Percentiles rank a stretch among this genome's conserved stretches.
Evolutionary conservation across 1,140 invertebrate species (phyloP).

Genomic region (Dreissena polymorpha): DNA sequence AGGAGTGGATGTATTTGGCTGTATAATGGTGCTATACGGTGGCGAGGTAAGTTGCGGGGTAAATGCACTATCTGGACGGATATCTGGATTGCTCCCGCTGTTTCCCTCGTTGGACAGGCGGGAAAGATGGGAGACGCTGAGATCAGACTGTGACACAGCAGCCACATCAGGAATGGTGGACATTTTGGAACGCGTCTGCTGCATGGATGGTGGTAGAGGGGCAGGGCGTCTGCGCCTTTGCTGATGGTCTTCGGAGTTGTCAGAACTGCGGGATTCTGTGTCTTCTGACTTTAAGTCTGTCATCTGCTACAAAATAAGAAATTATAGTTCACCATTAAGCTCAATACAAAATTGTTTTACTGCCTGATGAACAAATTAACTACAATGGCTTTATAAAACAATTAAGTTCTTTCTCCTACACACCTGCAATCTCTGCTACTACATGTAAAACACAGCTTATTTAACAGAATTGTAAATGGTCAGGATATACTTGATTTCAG

Average conservation of each 20-base stretch:
- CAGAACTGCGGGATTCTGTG: constrained; percentile 49
- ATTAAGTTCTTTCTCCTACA: too few relatives aligned
- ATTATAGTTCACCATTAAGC: neutral
- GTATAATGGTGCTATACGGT: constrained; percentile 16
- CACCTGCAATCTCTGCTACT: too few relatives aligned
- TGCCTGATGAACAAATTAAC: too few relatives aligned
- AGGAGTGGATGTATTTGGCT: constrained; percentile 52
- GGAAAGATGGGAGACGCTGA: constrained; percentile 47
- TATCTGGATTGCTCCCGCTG: constrained; percentile 51
- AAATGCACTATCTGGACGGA: constrained; percentile 46
- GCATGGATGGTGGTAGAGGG: constrained; percentile 37
- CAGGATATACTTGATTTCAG: too few relatives aligned
- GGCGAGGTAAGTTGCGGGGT: constrained; percentile 27
- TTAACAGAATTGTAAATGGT: too few relatives aligned
- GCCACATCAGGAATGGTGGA: constrained; percentile 49
- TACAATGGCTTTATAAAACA: too few relatives aligned
- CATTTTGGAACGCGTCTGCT: constrained; percentile 1
- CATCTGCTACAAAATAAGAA: constrained; percentile 29
- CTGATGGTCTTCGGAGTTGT: constrained; percentile 42
- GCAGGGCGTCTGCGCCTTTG: constrained; percentile 30
- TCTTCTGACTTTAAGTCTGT: constrained; percentile 39
- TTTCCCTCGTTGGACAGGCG: constrained; percentile 44
- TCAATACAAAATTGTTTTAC: too few relatives aligned
- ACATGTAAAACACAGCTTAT: too few relatives aligned
- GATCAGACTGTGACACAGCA: constrained; percentile 27